Conservation (phyloP, 2,797 vertebrate species). For the Glossophaga mutica region DNA sequence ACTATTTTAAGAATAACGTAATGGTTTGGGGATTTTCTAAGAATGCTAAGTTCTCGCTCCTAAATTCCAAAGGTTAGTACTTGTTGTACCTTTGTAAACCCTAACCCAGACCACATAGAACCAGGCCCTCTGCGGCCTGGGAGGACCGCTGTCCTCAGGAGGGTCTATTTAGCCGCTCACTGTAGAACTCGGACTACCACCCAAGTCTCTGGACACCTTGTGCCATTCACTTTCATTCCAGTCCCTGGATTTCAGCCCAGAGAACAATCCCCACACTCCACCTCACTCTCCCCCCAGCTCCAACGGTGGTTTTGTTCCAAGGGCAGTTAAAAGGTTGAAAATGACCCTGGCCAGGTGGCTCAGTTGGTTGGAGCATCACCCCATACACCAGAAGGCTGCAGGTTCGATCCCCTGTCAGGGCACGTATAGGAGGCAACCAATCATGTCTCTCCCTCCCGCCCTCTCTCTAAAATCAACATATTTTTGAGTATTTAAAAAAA, state of each 20-base stretch:
- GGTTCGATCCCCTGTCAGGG: not conserved
- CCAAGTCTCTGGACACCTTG: not conserved
- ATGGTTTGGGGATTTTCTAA: not conserved
- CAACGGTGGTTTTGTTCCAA: not conserved
- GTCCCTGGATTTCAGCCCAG: not conserved
- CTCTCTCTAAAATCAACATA: not conserved
- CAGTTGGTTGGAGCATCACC: not conserved
- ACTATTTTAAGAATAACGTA: conserved; percentile 26
- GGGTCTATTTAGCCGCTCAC: not conserved
- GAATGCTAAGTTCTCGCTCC: not conserved
- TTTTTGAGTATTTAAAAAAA: not conserved
- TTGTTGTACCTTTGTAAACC: not conserved
- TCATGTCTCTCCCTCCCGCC: not conserved
- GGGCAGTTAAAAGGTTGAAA: not conserved
- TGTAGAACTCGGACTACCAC: not conserved
- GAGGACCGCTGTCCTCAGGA: not conserved
- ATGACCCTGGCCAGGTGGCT: not conserved
- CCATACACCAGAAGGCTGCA: not conserved
- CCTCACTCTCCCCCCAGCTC: not conserved
- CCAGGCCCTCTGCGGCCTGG: not conserved
- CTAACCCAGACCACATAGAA: not conserved
- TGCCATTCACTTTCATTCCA: not conserved
- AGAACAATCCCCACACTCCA: not conserved
- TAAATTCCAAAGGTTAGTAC: not conserved
- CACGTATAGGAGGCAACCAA: not conserved